Evolutionary conservation across 2,888 invertebrate genomes (phyloP).

Genomic region (Chrysolina oricalcia): DNA sequence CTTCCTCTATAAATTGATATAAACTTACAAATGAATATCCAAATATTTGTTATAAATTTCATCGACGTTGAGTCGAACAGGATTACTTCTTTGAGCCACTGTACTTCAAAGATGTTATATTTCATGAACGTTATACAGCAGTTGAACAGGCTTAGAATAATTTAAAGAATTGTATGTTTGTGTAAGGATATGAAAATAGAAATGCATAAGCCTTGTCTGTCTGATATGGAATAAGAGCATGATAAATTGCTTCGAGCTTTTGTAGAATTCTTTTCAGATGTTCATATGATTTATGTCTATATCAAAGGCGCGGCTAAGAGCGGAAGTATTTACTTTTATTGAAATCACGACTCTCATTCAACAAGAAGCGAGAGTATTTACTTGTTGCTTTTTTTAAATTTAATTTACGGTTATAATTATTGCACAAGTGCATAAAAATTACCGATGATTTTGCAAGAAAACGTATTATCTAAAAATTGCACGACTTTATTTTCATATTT

Average conservation of each 20-base stretch:
- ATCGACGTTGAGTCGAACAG: too few species aligned
- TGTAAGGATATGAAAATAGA: neutral
- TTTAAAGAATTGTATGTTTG: slow-evolving; percentile 17
- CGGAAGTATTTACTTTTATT: slow-evolving; percentile 7
- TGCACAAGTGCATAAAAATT: too few species aligned
- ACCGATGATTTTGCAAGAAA: too few species aligned
- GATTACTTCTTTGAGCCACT: neutral
- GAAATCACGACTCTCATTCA: neutral
- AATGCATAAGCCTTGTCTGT: slow-evolving; percentile 15
- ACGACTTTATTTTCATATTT: too few species aligned
- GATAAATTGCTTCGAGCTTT: slow-evolving; percentile 18
- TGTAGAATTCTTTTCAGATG: slow-evolving; percentile 12
- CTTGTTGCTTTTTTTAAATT: too few species aligned
- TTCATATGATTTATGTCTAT: slow-evolving; percentile 12
- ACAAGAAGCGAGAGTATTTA: too few species aligned
- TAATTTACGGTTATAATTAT: too few species aligned
- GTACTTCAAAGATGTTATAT: neutral
- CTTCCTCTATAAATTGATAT: too few species aligned
- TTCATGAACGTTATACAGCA: neutral
- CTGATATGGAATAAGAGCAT: slow-evolving; percentile 7
- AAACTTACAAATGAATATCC: too few species aligned
- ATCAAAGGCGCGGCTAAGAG: neutral
- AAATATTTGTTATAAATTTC: too few species aligned
- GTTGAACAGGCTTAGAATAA: neutral
- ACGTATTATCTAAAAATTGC: too few species aligned